Base-by-base conservation (phyloP, 2,113 vertebrate genomes). In the Periophthalmodon schlosseri region DNA sequence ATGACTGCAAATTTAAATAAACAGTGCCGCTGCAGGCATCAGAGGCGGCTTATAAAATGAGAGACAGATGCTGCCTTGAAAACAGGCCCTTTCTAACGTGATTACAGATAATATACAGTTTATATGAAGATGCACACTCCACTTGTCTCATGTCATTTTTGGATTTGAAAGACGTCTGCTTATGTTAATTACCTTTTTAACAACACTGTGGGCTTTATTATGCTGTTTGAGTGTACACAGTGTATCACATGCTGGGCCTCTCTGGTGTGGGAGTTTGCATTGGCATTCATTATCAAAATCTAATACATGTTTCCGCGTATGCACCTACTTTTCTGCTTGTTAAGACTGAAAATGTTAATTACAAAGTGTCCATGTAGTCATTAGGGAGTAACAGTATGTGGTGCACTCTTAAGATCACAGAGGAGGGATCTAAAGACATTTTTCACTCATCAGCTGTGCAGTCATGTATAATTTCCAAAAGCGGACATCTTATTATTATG, bases 111-210 rank as follows among this genome's bases (percentile, higher is more conserved):
- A 79, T 84, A 81, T 83, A 74, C 68, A 72, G 74, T 78, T 81
- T 69, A 70, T 70, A 74, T 86, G 84, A 84, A 76, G 76, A 84
- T 73, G 78, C 75, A 83, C 76, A 63, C 47, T 66, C 82, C 73
- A 75, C 46, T 36, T 74, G 72, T 63, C 74, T 84, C 74, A 74
- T 6, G 34, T 52, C 67, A 78, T 66, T 73, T 78, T 76, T 69
- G 82, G 77, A 79, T 82, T 84, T 75, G 78, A 84, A 56, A 86
- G 76, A 84, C 61, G 61, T 70, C 74, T 83, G 75, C 34, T 76
- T 68, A 69, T 87, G 78, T 72, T 87, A 84, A 86, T 86, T 87
- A 68, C 77, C 81, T 90, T 85, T 82, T 85, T 68, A 24, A 47
- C 44, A 82, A 84, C 71, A 87, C 78, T 72, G 79, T 54, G 20